A percentile compares a stretch with the other conserved stretches of the same genome.
Conservation (phyloP, 2,113 vertebrate species). For the Regulus satrapa region DNA sequence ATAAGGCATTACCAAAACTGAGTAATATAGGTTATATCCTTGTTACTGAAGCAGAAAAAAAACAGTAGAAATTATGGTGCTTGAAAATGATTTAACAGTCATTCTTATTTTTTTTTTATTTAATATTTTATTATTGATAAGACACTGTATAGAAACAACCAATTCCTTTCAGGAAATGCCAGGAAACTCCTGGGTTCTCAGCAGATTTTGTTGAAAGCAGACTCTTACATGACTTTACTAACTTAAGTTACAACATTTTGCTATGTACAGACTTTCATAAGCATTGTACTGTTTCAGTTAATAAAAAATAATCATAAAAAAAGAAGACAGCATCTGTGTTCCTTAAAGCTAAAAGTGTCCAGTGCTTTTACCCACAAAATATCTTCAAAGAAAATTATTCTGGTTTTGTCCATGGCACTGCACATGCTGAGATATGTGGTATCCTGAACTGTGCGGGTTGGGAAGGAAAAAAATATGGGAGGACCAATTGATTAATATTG, state of each 20-base stretch:
- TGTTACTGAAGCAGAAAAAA: neutral
- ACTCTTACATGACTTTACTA: neutral
- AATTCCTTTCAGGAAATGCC: neutral
- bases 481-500: too few relatives aligned
- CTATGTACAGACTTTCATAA: neutral
- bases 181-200: neutral
- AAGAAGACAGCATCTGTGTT: neutral
- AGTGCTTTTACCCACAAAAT: neutral
- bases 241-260: neutral
- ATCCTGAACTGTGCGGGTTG: neutral
- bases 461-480: neutral
- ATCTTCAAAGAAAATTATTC: neutral
- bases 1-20: neutral
- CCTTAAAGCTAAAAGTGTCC: neutral
- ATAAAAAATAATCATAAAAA: neutral
- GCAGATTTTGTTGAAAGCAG: neutral
- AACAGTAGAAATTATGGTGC: neutral
- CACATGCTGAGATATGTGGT: neutral
- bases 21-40: neutral
- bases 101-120: neutral
- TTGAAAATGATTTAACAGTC: neutral
- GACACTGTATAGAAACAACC: neutral
- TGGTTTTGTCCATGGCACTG: neutral
- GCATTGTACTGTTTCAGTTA: neutral
- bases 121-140: too few relatives aligned